Conservation (phyloP, 2,797 vertebrate genomes). For the Cygnus olor region DNA sequence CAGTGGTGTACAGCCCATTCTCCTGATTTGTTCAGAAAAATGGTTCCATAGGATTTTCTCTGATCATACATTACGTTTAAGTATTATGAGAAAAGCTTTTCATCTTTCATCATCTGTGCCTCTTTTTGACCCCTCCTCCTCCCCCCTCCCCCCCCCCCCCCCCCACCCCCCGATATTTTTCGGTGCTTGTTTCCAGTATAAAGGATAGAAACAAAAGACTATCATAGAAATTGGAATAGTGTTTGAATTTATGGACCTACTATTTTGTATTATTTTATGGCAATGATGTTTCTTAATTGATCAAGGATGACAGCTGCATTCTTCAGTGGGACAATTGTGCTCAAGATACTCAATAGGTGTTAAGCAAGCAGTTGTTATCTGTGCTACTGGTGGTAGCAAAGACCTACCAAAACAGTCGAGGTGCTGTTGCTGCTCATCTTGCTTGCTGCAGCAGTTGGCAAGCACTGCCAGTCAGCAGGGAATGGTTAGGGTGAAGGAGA, state of each 20-base stretch:
- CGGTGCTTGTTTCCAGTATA: neutral
- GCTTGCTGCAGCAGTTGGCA: constrained; percentile 70
- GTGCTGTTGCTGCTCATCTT: constrained; percentile 42
- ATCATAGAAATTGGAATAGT: neutral
- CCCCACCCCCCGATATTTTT: neutral
- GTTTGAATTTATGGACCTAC: neutral
- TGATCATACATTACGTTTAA: neutral
- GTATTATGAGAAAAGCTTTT: neutral
- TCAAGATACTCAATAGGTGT: constrained; percentile 25
- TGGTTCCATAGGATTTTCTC: neutral
- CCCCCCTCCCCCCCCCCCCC: neutral
- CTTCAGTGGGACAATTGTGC: constrained; percentile 34
- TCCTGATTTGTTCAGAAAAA: neutral
- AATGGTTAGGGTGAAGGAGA: constrained; percentile 53
- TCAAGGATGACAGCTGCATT: neutral
- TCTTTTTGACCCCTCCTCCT: neutral
- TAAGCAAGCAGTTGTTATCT: constrained; percentile 61
- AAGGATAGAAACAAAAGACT: neutral
- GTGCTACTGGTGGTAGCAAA: constrained; percentile 30
- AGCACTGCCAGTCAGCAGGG: constrained; percentile 62
- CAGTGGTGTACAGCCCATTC: neutral
- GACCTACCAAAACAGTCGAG: constrained; percentile 17
- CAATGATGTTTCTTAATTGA: neutral
- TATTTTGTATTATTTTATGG: neutral
- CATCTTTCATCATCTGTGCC: neutral